phyloP scores from a whole-genome alignment of 2,797 vertebrate species.

The Tarsius wallacei region DNA sequence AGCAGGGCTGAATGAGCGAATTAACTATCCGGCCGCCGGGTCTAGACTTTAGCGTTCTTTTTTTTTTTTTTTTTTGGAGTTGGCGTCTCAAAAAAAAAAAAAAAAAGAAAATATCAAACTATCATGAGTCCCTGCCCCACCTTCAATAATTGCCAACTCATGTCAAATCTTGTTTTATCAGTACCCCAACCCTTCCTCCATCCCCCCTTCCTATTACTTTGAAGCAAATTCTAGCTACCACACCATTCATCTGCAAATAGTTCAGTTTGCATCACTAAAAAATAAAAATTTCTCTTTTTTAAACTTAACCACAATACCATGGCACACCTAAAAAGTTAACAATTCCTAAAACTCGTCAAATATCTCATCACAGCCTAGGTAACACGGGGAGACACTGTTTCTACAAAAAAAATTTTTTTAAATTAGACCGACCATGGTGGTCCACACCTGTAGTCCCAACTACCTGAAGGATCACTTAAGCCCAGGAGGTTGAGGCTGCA shows the following conservation, averaged over 20 bases:
- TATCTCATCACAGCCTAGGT: background rate
- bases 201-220: background rate
- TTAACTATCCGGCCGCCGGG: too few species aligned
- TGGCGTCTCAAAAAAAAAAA: too few species aligned
- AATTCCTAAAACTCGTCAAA: slow-evolving; percentile 9
- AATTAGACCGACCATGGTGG: too few species aligned
- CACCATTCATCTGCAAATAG: background rate
- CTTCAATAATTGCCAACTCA: background rate
- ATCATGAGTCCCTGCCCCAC: background rate
- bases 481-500: too few species aligned
- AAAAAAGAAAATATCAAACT: background rate
- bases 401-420: too few species aligned
- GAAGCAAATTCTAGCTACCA: background rate
- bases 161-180: background rate
- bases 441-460: too few species aligned
- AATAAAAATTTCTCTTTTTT: background rate
- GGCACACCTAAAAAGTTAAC: background rate
- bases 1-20: too few species aligned
- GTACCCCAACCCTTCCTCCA: too few species aligned
- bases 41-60: too few species aligned
- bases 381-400: too few species aligned
- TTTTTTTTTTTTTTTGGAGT: too few species aligned
- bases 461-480: too few species aligned
- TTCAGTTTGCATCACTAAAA: background rate
- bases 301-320: background rate